Evolutionary conservation across 2,888 invertebrate genomes (phyloP), one percentile per base, ranked within the genome.

Genomic region (Argyresthia goedartella): DNA sequence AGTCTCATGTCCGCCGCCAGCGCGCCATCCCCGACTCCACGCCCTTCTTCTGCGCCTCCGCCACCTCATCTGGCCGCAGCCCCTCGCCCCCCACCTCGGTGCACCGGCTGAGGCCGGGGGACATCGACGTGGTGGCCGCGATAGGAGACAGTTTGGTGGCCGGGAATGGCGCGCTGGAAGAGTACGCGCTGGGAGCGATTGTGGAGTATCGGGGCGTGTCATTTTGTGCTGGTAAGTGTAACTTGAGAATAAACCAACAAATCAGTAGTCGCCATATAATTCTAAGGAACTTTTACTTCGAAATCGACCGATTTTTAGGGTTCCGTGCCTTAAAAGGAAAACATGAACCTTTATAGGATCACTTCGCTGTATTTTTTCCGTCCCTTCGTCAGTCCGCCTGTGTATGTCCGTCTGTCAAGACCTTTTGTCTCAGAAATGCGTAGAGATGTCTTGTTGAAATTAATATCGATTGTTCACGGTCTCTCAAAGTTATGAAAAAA

Each of bases 151-250:
- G 92, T 0, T 68, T 93, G 57, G 89, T 92, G 1, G 92, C 93
- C 1, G 93, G 91, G 39, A 93, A 91, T 59, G 93, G 93, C 0
- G 93, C 93, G 0, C 69, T 92, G 58, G 92, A 92, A 57, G 91
- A 92, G 67, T 92, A 87, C 64, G 92, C 93, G 0, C 73, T 92
- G 3, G 92, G 93, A 1, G 91, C 92, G 0, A 89, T 93, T 62
- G 90, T 93, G 56, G 93, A 93, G 67, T 90, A 92, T 57, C 76
- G 93, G 50, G 93, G 93, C 1, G 91, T 93, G 1, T 93, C 92
- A 10, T 93, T 92, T 92, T 92, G 91, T 70, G 90, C 89, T 61
- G 91, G 91, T 90, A 60, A 39, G 39, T 11, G 3, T 39, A 6
- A 8, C 8, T 39, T 39, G 39, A 39, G 2, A 25, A 25, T 25